A percentile compares a stretch with the other conserved stretches of the same genome.
Conservation (phyloP, 1,140 invertebrate genomes). For the Rhyacophila brunnea region DNA sequence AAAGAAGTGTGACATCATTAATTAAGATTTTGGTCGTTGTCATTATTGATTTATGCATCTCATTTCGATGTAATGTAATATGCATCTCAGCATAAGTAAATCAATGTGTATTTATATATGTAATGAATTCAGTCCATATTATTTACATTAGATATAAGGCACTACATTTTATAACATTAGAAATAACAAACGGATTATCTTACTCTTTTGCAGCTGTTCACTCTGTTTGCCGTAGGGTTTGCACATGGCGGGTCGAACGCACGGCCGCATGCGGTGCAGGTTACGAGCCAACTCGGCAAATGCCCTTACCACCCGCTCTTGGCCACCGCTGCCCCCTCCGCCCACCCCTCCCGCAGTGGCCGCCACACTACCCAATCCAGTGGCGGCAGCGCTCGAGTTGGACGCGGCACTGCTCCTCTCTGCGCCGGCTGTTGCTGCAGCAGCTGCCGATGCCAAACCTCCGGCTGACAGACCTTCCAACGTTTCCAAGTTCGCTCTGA, state of each 20-base stretch:
- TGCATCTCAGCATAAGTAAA: too few relatives aligned
- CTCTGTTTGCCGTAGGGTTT: constrained; percentile 87
- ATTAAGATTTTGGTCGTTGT: too few relatives aligned
- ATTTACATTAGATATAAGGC: too few relatives aligned
- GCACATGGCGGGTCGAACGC: constrained; percentile 80
- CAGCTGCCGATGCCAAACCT: constrained; percentile 41
- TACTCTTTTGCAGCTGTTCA: constrained; percentile 83
- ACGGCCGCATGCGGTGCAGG: constrained; percentile 81
- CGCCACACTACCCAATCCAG: constrained; percentile 18
- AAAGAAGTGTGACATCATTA: too few relatives aligned
- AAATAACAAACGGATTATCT: constrained; percentile 36
- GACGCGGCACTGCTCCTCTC: constrained; percentile 36
- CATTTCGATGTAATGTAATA: too few relatives aligned
- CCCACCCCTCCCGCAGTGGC: constrained; percentile 28
- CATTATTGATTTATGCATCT: too few relatives aligned
- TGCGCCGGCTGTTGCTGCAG: constrained; percentile 9
- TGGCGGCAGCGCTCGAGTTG: constrained; percentile 5
- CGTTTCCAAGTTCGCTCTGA: constrained; percentile 67
- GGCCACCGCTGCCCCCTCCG: constrained; percentile 55
- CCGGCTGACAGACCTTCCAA: constrained; percentile 61
- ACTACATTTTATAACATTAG: too few relatives aligned
- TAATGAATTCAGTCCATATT: too few relatives aligned
- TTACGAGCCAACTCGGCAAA: constrained; percentile 83
- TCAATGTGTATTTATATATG: too few relatives aligned
- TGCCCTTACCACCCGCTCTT: constrained; percentile 77